Conservation (phyloP, 2,113 vertebrate genomes). For the Caretta caretta region DNA sequence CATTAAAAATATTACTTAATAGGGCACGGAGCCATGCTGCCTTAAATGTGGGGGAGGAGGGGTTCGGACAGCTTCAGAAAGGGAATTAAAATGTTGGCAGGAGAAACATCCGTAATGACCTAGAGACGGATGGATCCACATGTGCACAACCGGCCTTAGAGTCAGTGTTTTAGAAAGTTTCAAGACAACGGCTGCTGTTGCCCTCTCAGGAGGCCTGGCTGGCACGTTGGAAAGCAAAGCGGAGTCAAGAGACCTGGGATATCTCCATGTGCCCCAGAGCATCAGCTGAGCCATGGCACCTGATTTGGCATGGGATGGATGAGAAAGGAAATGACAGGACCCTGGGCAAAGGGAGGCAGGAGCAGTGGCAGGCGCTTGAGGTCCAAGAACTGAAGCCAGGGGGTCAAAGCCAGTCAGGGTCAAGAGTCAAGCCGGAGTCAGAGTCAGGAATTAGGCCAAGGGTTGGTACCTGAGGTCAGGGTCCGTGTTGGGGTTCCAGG, state of each 20-base stretch:
- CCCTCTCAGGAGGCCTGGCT: not conserved
- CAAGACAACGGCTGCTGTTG: not conserved
- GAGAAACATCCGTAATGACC: not conserved
- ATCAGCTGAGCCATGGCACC: not conserved
- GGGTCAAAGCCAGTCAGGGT: not conserved
- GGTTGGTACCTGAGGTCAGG: not conserved
- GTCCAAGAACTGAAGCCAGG: not conserved
- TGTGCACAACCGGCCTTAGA: not conserved
- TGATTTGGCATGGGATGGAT: too few relatives aligned
- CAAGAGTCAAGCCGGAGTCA: not conserved
- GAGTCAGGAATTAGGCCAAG: not conserved
- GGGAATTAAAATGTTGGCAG: not conserved
- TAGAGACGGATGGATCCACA: not conserved
- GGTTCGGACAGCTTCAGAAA: not conserved
- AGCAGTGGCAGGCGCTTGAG: not conserved
- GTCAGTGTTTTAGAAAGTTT: not conserved
- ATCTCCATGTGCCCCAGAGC: not conserved
- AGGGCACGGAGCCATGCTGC: not conserved
- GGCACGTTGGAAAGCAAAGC: not conserved
- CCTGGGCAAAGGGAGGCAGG: not conserved
- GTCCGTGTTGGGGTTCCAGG: not conserved
- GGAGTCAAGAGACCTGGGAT: not conserved
- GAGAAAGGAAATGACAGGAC: not conserved
- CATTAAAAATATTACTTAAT: not conserved
- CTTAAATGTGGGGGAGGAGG: not conserved